phyloP scores from a whole-genome alignment of 2,113 vertebrate genomes.

The Orycteropus afer region DNA sequence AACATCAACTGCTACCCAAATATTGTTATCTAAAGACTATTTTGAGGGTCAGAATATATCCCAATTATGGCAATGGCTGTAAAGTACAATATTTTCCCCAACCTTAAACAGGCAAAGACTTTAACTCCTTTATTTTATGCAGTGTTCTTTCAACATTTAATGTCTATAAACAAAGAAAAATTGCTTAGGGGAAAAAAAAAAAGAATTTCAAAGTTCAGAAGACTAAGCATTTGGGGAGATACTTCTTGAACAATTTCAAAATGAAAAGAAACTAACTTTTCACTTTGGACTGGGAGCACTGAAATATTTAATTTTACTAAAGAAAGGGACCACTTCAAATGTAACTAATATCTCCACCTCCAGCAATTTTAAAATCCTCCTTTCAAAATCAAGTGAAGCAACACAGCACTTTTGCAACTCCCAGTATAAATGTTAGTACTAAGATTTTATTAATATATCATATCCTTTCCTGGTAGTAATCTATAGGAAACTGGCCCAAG shows the following conservation, averaged over 20 bases:
- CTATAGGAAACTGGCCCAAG: not conserved
- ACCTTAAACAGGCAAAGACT: not conserved
- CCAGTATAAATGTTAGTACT: not conserved
- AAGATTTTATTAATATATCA: not conserved
- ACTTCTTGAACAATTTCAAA: not conserved
- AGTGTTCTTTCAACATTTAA: constrained; percentile 25
- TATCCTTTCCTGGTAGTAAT: not conserved
- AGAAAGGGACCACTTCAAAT: not conserved
- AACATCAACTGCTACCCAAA: not conserved
- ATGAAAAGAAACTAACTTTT: not conserved
- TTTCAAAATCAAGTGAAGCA: constrained; percentile 30
- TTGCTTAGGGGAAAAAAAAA: not conserved
- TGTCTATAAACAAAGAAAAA: not conserved
- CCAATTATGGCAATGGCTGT: not conserved
- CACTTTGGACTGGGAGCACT: not conserved
- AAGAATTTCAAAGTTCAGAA: not conserved
- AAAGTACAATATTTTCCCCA: not conserved
- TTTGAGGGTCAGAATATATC: not conserved
- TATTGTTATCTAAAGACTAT: not conserved
- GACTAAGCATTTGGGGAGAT: not conserved
- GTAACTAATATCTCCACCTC: not conserved
- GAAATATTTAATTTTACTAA: not conserved
- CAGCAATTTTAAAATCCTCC: not conserved
- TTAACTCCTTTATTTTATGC: not conserved
- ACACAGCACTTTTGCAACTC: not conserved